phyloP scores from a whole-genome alignment of 1,140 invertebrate species.

The Aphelenchoides besseyi region DNA sequence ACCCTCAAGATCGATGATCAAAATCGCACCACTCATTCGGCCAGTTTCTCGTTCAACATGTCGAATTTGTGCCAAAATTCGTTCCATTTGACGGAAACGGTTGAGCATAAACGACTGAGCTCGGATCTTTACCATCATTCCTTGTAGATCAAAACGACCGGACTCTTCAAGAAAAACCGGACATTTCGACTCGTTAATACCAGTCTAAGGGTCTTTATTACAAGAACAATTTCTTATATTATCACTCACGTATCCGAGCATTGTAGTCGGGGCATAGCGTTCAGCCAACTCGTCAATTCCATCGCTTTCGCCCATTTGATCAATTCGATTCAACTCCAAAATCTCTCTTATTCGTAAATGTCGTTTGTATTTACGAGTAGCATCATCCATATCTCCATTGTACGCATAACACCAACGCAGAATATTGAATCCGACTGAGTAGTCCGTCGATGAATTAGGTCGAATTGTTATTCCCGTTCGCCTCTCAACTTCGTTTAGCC shows the following conservation, averaged over 20 bases:
- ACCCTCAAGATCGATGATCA: conserved; percentile 35
- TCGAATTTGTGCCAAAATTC: conserved; percentile 29
- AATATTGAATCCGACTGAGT: conserved; percentile 18
- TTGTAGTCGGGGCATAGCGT: conserved; percentile 37
- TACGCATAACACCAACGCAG: conserved; percentile 31
- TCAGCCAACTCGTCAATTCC: conserved; percentile 45
- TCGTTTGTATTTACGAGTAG: conserved; percentile 23
- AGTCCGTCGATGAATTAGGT: background rate
- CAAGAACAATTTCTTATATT: too few relatives aligned
- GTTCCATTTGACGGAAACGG: conserved; percentile 42
- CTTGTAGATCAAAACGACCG: conserved; percentile 38
- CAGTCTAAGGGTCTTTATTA: too few relatives aligned
- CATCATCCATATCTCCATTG: conserved; percentile 25
- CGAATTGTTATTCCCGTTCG: background rate
- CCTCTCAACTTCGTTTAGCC: background rate
- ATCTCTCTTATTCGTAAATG: conserved; percentile 39
- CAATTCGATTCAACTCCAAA: conserved; percentile 36
- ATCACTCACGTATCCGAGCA: conserved; percentile 31
- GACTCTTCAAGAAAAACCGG: conserved; percentile 37
- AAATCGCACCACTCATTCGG: conserved; percentile 25
- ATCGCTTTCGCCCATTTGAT: conserved; percentile 11
- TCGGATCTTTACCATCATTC: conserved; percentile 40
- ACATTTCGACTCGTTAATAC: background rate
- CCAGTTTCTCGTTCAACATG: conserved; percentile 21
- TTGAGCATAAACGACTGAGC: conserved; percentile 40